phyloP scores from a whole-genome alignment of 2,113 vertebrate species.

The Channa argus region DNA sequence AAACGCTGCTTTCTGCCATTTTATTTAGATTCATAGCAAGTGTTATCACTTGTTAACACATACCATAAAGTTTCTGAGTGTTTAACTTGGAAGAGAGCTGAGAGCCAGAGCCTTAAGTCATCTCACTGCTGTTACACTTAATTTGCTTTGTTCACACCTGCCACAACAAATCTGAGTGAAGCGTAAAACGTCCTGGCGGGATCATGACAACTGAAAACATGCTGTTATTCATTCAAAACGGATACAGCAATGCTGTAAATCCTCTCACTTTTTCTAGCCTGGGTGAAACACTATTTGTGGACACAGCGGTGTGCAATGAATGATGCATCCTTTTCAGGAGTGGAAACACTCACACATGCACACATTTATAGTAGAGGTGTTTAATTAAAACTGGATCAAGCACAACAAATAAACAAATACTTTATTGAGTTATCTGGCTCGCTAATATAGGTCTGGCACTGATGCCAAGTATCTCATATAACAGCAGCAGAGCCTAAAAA shows the following conservation, averaged over 20 bases:
- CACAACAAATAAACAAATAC: slow-evolving; percentile 30
- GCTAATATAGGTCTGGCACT: neutral
- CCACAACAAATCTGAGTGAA: neutral
- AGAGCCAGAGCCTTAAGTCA: neutral
- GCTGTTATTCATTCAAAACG: neutral
- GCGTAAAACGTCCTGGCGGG: neutral
- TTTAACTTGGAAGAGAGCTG: neutral
- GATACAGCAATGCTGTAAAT: neutral
- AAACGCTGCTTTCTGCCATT: too few species aligned
- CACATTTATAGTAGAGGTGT: slow-evolving; percentile 5
- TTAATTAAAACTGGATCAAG: slow-evolving; percentile 28
- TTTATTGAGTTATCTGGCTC: neutral
- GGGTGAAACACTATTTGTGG: slow-evolving; percentile 23
- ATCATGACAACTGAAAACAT: too few species aligned
- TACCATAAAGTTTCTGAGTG: neutral
- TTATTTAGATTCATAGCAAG: too few species aligned
- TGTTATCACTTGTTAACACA: too few species aligned
- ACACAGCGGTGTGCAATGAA: neutral
- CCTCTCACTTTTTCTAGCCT: neutral
- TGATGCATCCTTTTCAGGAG: slow-evolving; percentile 51
- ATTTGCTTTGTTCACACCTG: neutral
- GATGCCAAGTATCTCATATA: neutral
- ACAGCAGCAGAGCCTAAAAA: slow-evolving; percentile 11
- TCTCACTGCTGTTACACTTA: neutral
- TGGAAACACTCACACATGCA: slow-evolving; percentile 35